Conservation (phyloP, 2,888 invertebrate genomes). For the Pristionchus maxplancki region DNA sequence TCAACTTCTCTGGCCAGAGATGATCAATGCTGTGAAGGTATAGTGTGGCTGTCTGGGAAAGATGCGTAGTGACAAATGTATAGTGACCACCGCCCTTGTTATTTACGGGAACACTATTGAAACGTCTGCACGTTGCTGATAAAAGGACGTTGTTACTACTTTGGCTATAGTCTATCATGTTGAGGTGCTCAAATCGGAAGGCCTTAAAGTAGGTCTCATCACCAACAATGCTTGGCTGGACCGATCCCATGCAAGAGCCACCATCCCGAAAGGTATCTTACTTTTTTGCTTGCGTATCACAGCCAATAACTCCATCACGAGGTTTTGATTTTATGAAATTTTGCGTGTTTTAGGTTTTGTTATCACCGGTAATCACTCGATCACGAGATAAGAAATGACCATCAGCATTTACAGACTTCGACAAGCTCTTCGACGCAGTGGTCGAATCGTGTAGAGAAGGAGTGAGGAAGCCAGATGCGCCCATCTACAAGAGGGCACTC, state of each 20-base stretch:
- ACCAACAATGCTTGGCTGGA: conserved; percentile 79
- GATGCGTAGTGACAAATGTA: background rate
- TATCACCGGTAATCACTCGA: background rate
- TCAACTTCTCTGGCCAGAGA: conserved; percentile 39
- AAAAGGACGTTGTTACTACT: too few relatives aligned
- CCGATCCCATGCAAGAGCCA: conserved; percentile 66
- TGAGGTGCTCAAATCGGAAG: conserved; percentile 77
- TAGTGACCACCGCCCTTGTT: background rate
- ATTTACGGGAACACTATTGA: background rate
- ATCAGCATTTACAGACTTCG: conserved; percentile 28
- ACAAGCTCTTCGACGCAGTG: conserved; percentile 71
- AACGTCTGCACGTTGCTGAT: background rate
- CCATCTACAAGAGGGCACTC: conserved; percentile 77
- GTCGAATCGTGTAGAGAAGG: conserved; percentile 79
- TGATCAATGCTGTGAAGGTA: conserved; percentile 52
- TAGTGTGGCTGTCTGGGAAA: background rate
- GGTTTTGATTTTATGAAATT: too few relatives aligned
- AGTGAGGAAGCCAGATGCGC: conserved; percentile 79
- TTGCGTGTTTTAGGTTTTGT: background rate
- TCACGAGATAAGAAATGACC: background rate
- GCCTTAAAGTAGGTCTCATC: conserved; percentile 79
- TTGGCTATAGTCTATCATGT: too few relatives aligned
- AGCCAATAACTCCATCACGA: background rate
- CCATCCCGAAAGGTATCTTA: conserved; percentile 59
- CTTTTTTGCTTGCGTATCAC: too few relatives aligned